Base-by-base conservation (phyloP, 2,888 invertebrate genomes). In the Bhutanitis thaidina region DNA sequence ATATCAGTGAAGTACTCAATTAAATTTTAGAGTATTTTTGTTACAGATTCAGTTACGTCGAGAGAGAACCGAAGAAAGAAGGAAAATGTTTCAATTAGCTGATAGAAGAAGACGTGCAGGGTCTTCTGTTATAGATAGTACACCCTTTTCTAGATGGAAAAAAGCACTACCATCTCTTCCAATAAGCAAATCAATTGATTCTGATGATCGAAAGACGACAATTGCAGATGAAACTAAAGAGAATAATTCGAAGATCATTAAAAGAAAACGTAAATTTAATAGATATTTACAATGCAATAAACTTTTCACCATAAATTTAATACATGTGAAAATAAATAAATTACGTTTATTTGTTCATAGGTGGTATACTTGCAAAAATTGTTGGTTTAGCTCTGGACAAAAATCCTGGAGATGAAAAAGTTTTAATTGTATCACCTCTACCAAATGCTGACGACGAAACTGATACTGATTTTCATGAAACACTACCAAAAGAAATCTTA, bases 71-170 rank as follows among this genome's bases (percentile, higher is more conserved):
- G 98, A 98, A 81, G 98, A 98, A 73, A 91, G 97, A 52, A 91
- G 96, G 59, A 98, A 98, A 89, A 95, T 98, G 92, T 97, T 97
- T 67, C 96, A 96, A 82, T 90, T 97, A 64, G 97, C 94, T 0
- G 97, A 95, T 61, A 92, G 92, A 58, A 75, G 93, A 69, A 71
- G 91, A 69, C 66, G 91, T 49, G 84, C 80, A 66, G 80, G 90
- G 55, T 88, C 92, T 51, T 79, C 92, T 45, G 91, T 93, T 65
- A 74, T 92, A 73, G 92, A 92, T 60, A 91, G 91, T 69, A 83
- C 92, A 0, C 92, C 93, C 0, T 92, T 93, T 63, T 83, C 91
- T 0, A 91, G 92, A 64, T 94, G 94, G 94, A 94, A 93, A 63
- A 94, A 92, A 67, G 90, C 94, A 10, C 64, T 94, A 12, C 92